Evolutionary conservation across 2,888 invertebrate genomes (phyloP).

Genomic region (Nemotelus nigrinus): DNA sequence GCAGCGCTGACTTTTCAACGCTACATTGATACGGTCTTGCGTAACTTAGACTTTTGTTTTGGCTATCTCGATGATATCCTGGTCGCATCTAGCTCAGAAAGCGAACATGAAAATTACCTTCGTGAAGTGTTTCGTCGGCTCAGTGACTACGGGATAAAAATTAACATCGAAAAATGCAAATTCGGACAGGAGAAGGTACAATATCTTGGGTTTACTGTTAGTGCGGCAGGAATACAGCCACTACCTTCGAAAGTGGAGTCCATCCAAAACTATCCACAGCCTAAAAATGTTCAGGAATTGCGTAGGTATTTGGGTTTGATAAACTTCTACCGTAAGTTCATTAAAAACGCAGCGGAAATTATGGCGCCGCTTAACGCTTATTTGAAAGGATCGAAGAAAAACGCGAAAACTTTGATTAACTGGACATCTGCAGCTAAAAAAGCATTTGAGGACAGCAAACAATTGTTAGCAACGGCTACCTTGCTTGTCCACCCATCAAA

Average conservation of each 20-base stretch:
- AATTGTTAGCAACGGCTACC: neutral
- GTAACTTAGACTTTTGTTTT: constrained; percentile 53
- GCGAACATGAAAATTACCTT: neutral
- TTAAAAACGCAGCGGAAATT: constrained; percentile 4
- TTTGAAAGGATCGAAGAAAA: neutral
- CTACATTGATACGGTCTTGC: constrained; percentile 56
- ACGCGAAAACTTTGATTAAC: neutral
- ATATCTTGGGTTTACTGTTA: neutral
- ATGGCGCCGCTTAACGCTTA: neutral
- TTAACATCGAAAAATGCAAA: neutral
- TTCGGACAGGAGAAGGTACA: neutral
- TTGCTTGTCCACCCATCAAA: neutral
- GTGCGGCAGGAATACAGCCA: neutral
- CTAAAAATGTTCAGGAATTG: neutral
- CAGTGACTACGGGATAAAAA: neutral
- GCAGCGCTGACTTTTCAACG: constrained; percentile 59
- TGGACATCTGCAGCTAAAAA: neutral
- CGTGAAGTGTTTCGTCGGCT: neutral
- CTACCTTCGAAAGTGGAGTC: neutral
- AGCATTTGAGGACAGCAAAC: constrained; percentile 16
- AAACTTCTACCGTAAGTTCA: constrained; percentile 21
- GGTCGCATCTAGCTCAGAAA: constrained; percentile 51
- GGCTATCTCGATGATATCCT: constrained; percentile 56
- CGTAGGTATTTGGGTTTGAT: constrained; percentile 6
- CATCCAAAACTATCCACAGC: neutral